These are phyloP conservation scores for Pseudomyrmex cubaensis DNA, from an alignment of 1,140 invertebrate genomes.

Conservation along the genomic window DNA sequence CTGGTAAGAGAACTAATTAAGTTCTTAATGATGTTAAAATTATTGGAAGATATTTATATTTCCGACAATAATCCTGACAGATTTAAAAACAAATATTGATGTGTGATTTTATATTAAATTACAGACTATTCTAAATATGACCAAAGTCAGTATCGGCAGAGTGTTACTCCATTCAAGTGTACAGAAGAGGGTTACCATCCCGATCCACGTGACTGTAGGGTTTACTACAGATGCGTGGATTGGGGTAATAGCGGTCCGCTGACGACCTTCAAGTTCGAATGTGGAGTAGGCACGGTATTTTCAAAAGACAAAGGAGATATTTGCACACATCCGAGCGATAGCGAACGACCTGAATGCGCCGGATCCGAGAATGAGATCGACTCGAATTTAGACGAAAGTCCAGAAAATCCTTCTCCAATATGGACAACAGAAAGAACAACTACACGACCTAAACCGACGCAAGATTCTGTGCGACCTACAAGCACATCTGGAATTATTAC, in stretches of 20 bases:
- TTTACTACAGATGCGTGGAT: conserved; percentile 87
- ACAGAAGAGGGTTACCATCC: conserved; percentile 86
- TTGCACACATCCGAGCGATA: conserved; percentile 89
- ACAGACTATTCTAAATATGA: conserved; percentile 70
- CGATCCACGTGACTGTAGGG: conserved; percentile 85
- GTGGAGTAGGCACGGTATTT: conserved; percentile 89
- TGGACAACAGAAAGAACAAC: conserved; percentile 16
- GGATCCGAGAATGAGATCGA: conserved; percentile 78
- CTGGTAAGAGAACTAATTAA: conserved; percentile 21
- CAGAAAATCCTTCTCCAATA: conserved; percentile 15
- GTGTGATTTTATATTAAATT: conserved; percentile 33
- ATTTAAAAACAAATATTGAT: not conserved
- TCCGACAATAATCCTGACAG: not conserved
- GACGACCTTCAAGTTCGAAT: conserved; percentile 88
- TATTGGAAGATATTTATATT: not conserved
- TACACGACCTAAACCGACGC: not conserved
- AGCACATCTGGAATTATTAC: conserved; percentile 16
- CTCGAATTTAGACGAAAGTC: conserved; percentile 61
- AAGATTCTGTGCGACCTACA: not conserved
- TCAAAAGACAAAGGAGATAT: conserved; percentile 87
- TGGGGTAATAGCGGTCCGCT: conserved; percentile 80
- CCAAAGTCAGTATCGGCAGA: conserved; percentile 60
- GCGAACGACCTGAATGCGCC: conserved; percentile 86
- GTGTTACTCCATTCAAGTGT: conserved; percentile 81
- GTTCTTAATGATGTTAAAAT: not conserved